These are phyloP conservation scores for Paratrypauchen microcephalus DNA, from an alignment of 2,797 vertebrate genomes.

Conservation along the genomic window DNA sequence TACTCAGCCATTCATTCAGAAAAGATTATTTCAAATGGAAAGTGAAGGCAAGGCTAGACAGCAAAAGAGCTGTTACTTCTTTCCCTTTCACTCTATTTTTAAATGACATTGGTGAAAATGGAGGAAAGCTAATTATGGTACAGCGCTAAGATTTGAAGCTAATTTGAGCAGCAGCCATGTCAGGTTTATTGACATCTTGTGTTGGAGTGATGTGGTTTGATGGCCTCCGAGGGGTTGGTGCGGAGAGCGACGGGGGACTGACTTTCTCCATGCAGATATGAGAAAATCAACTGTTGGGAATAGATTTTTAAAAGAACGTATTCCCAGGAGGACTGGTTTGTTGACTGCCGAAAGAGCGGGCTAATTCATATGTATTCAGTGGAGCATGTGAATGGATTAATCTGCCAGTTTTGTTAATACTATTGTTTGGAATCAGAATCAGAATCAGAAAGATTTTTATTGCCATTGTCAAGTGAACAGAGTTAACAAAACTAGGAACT, in stretches of 20 bases:
- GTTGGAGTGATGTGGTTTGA: slow-evolving; percentile 70
- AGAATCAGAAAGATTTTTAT: too few relatives aligned
- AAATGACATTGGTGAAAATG: slow-evolving; percentile 78
- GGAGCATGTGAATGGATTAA: slow-evolving; percentile 26
- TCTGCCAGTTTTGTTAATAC: slow-evolving; percentile 15
- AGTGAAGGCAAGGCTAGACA: slow-evolving; percentile 79
- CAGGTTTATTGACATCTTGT: slow-evolving; percentile 78
- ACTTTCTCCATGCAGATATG: slow-evolving; percentile 48
- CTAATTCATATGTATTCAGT: slow-evolving; percentile 36
- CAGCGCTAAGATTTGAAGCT: slow-evolving; percentile 77
- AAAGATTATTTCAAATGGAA: slow-evolving; percentile 81
- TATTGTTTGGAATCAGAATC: background rate
- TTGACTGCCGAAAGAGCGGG: slow-evolving; percentile 35
- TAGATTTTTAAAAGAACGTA: slow-evolving; percentile 50
- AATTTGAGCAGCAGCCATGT: slow-evolving; percentile 74
- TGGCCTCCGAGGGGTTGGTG: slow-evolving; percentile 67
- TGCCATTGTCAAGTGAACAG: too few relatives aligned
- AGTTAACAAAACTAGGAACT: too few relatives aligned
- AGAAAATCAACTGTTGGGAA: slow-evolving; percentile 52
- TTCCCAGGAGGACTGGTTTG: slow-evolving; percentile 31
- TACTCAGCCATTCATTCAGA: slow-evolving; percentile 84
- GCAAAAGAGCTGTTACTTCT: slow-evolving; percentile 67
- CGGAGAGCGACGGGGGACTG: slow-evolving; percentile 46
- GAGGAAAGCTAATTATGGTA: slow-evolving; percentile 78
- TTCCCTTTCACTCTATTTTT: slow-evolving; percentile 70